Percentiles rank a stretch among this genome's conserved stretches.
Evolutionary conservation across 2,113 vertebrate species (phyloP).

Genomic region (Empidonax alnorum): DNA sequence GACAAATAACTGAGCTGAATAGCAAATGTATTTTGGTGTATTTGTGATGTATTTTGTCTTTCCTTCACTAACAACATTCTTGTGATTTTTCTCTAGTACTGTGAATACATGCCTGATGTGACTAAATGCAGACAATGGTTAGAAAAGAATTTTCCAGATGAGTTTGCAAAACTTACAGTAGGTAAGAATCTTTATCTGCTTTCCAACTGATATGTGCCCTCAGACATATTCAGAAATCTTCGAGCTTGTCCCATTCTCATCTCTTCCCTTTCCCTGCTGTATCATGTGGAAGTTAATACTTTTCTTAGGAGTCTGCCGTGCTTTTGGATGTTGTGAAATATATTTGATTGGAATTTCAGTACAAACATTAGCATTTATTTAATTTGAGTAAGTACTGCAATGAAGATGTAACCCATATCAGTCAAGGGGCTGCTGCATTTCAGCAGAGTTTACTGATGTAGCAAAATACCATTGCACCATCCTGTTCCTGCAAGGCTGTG

Average conservation of each 20-base stretch:
- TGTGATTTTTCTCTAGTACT: slow-evolving; percentile 83
- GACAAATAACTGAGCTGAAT: not conserved
- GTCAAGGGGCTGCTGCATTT: not conserved
- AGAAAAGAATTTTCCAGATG: slow-evolving; percentile 98
- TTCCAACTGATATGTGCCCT: not conserved
- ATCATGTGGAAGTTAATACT: not conserved
- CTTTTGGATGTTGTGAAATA: not conserved
- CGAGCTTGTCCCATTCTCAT: not conserved
- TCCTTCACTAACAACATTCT: not conserved
- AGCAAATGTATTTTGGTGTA: not conserved
- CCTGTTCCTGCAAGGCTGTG: not conserved
- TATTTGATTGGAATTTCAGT: not conserved
- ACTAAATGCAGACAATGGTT: slow-evolving; percentile 98
- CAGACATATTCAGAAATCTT: not conserved
- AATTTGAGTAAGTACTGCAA: not conserved
- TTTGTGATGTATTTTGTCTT: not conserved
- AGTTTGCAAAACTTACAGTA: slow-evolving; percentile 95
- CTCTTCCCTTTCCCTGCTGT: not conserved
- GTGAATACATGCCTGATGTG: slow-evolving; percentile 98
- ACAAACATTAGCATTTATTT: not conserved
- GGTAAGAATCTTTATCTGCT: slow-evolving; percentile 78
- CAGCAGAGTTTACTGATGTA: not conserved
- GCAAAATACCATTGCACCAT: not conserved
- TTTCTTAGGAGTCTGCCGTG: not conserved
- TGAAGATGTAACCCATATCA: not conserved